Evolutionary conservation across 2,113 vertebrate species (phyloP).

Genomic region (Corvus hawaiiensis): DNA sequence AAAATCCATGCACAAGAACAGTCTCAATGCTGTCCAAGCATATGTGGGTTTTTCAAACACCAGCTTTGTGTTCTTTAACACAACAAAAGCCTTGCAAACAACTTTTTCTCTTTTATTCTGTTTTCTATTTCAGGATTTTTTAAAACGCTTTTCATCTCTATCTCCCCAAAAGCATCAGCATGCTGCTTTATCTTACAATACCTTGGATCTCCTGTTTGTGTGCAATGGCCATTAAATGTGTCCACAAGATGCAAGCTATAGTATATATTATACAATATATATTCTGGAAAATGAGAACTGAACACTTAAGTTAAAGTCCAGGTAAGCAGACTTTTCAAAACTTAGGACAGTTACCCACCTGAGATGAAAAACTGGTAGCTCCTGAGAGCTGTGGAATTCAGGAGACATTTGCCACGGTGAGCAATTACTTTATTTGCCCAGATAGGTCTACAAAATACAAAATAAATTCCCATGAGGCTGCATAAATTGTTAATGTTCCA

Average conservation of each 20-base stretch:
- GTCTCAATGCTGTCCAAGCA: background rate
- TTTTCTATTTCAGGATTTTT: background rate
- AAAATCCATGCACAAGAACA: background rate
- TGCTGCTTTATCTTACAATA: background rate
- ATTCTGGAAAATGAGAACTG: background rate
- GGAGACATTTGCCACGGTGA: background rate
- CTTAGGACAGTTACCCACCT: background rate
- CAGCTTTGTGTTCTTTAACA: background rate
- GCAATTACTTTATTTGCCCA: background rate
- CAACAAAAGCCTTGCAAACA: background rate
- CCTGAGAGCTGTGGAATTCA: background rate
- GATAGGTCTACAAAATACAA: background rate
- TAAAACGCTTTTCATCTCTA: background rate
- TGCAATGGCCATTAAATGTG: background rate
- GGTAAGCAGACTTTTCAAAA: background rate
- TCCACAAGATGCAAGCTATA: background rate
- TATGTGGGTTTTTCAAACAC: background rate
- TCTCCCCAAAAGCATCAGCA: background rate
- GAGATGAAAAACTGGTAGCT: background rate
- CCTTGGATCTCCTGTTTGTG: background rate
- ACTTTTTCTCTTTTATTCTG: fast-evolving
- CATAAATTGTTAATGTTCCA: background rate
- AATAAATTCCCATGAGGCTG: background rate
- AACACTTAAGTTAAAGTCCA: background rate
- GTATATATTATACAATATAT: background rate